Evolutionary conservation across 2,113 vertebrate genomes (phyloP).

Genomic region (Malaclemys terrapin): DNA sequence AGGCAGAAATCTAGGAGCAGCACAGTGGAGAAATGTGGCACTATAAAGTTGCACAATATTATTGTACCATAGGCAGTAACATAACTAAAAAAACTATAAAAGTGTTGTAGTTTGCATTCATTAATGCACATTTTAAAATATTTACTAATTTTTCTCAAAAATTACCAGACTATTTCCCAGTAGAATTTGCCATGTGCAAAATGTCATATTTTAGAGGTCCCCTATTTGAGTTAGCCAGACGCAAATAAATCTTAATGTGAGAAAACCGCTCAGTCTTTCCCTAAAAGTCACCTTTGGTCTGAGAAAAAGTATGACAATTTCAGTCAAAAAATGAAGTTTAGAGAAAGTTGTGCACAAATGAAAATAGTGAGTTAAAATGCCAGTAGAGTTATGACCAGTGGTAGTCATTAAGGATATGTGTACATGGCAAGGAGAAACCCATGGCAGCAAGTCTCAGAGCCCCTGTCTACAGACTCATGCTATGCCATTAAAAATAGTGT

Average conservation of each 20-base stretch:
- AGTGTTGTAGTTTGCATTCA: background rate
- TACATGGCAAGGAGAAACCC: background rate
- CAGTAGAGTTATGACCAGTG: background rate
- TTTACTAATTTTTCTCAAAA: background rate
- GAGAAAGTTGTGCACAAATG: background rate
- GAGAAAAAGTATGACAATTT: background rate
- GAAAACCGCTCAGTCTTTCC: background rate
- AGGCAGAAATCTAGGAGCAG: background rate
- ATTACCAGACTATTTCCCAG: background rate
- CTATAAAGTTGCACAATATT: background rate
- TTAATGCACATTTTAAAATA: background rate
- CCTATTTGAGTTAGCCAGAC: background rate
- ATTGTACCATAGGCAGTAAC: background rate
- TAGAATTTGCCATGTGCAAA: background rate
- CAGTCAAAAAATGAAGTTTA: background rate
- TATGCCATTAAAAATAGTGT: background rate
- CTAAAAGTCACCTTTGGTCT: background rate
- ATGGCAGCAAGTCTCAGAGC: background rate
- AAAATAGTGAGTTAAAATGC: background rate
- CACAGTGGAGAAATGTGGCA: background rate
- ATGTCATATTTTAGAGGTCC: background rate
- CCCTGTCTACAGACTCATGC: background rate
- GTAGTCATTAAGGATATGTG: background rate
- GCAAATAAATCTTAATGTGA: background rate
- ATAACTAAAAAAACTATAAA: background rate